phyloP scores from a whole-genome alignment of 2,888 invertebrate species.

The Glyphotaelius pellucidus region DNA sequence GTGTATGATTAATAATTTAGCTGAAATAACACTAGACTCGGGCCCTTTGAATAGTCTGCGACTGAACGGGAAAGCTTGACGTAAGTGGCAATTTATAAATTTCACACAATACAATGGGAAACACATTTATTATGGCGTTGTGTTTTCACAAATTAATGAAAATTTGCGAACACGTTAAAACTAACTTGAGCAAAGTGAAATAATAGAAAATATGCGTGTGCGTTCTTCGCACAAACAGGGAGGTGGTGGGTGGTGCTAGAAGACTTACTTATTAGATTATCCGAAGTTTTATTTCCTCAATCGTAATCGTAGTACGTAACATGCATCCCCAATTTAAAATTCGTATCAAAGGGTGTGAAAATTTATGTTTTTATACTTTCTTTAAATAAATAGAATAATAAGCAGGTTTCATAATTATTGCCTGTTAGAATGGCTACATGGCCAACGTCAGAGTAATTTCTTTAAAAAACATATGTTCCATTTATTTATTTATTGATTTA shows the following conservation, averaged over 20 bases:
- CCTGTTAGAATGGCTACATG: not conserved
- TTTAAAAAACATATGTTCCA: not conserved
- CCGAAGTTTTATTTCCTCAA: not conserved
- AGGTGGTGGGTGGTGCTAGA: not conserved
- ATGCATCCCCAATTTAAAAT: not conserved
- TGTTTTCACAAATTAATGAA: slow-evolving; percentile 52
- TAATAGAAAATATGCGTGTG: not conserved
- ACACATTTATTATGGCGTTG: slow-evolving; percentile 56
- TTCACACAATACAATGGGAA: slow-evolving; percentile 58
- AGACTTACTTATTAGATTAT: not conserved
- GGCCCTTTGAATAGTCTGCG: slow-evolving; percentile 43
- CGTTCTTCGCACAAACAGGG: not conserved
- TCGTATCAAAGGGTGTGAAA: not conserved
- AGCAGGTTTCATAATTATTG: not conserved
- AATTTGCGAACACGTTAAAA: slow-evolving; percentile 43
- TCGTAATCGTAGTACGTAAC: not conserved
- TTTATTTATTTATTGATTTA: no score
- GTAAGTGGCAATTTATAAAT: slow-evolving; percentile 59
- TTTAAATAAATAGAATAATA: no score
- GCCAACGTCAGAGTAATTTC: not conserved
- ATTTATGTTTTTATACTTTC: not conserved
- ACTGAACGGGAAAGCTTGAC: slow-evolving; percentile 44
- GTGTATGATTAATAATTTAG: slow-evolving; percentile 63
- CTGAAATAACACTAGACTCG: slow-evolving; percentile 57
- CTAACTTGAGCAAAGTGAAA: slow-evolving; percentile 31